Evolutionary conservation across 2,113 vertebrate species (phyloP).

Genomic region (Oryzias melastigma): DNA sequence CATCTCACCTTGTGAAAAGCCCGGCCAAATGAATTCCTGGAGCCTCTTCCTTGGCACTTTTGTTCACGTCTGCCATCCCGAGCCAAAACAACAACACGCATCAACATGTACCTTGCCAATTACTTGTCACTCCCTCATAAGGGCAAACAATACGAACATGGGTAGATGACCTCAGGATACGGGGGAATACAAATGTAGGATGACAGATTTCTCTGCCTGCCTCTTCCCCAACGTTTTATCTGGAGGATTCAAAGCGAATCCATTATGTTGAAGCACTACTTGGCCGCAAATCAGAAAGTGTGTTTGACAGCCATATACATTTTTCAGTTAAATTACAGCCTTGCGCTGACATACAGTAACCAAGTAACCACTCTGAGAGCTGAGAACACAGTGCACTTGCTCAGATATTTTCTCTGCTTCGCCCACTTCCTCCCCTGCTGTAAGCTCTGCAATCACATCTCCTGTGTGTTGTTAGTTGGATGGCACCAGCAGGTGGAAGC

Average conservation of each 20-base stretch:
- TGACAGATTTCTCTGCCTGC: conserved; percentile 2
- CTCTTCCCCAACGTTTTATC: conserved; percentile 3
- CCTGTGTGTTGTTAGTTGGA: conserved; percentile 52
- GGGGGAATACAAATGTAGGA: conserved; percentile 11
- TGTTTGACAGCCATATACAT: not conserved
- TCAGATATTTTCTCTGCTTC: conserved; percentile 33
- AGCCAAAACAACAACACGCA: conserved; percentile 10
- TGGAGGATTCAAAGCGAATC: not conserved
- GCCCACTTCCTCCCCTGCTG: conserved; percentile 43
- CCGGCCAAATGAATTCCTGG: conserved; percentile 55
- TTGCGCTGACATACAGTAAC: conserved; percentile 28
- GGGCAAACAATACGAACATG: conserved; percentile 33
- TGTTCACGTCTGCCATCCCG: conserved; percentile 18
- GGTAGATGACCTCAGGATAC: conserved; percentile 13
- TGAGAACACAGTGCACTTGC: conserved; percentile 17
- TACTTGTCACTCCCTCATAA: conserved; percentile 30
- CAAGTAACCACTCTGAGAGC: conserved; percentile 37
- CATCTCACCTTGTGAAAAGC: conserved; percentile 53
- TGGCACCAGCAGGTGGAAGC: conserved; percentile 57
- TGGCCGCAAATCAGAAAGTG: conserved; percentile 6
- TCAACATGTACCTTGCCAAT: conserved; percentile 20
- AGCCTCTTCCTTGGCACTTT: conserved; percentile 32
- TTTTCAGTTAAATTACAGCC: conserved; percentile 26
- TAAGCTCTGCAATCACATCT: conserved; percentile 54
- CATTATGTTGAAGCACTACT: conserved; percentile 1